A percentile compares a stretch with the other conserved stretches of the same genome.
These are phyloP conservation scores for Paramuricea clavata DNA, from an alignment of 92 coral and sea anemone genomes.

Conservation along the genomic window DNA sequence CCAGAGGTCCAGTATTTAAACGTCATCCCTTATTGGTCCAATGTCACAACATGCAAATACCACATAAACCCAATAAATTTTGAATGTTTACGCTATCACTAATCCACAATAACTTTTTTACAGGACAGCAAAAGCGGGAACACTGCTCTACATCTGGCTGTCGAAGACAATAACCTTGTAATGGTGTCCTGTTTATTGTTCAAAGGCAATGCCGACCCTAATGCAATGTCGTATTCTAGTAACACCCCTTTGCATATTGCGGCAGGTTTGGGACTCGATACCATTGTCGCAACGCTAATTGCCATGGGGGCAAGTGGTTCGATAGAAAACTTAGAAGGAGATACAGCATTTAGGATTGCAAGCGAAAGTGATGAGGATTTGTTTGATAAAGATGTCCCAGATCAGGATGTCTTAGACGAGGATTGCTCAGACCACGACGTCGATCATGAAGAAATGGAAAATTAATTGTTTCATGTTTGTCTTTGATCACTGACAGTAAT, in stretches of 20 bases:
- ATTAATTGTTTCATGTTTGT: too few relatives aligned
- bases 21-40: too few relatives aligned
- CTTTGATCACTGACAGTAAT: too few relatives aligned
- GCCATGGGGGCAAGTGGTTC: constrained; percentile 90
- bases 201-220: constrained; percentile 78
- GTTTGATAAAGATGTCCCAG: background rate
- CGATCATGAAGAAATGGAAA: background rate
- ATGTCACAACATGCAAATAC: too few relatives aligned
- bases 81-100: too few relatives aligned
- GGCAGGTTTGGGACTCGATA: constrained; percentile 85
- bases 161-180: constrained; percentile 77
- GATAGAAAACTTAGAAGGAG: constrained; percentile 73
- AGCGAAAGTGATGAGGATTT: constrained; percentile 48
- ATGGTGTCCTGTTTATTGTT: constrained; percentile 77
- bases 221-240: constrained; percentile 80
- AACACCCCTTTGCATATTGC: constrained; percentile 91
- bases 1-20: too few relatives aligned
- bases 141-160: constrained; percentile 91
- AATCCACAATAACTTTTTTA: background rate
- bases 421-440: background rate
- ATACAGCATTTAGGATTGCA: constrained; percentile 79
- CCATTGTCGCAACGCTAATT: constrained; percentile 76
- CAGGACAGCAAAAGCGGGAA: constrained; percentile 96
- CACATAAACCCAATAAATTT: too few relatives aligned
- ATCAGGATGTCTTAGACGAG: too few relatives aligned